Percentiles rank a stretch among this genome's conserved stretches.
phyloP scores from a whole-genome alignment of 92 coral and sea anemone genomes.

The Palythoa heliodiscus region DNA sequence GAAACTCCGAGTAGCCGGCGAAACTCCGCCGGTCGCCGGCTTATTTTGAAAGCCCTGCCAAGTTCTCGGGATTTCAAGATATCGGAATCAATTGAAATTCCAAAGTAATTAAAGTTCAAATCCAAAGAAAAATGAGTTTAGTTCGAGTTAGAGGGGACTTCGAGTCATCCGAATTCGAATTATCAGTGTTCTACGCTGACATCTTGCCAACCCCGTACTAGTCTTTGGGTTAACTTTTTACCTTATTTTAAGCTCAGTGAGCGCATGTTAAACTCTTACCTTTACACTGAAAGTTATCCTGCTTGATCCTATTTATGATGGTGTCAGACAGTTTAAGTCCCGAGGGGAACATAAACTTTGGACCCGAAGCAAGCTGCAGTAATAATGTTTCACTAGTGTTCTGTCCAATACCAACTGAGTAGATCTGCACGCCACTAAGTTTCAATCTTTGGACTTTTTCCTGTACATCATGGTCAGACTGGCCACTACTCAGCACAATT shows the following conservation, averaged over 20 bases:
- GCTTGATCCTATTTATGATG: conserved; percentile 32
- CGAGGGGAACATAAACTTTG: conserved; percentile 36
- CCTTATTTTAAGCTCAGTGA: not conserved
- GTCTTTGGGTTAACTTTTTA: not conserved
- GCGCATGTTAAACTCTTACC: not conserved
- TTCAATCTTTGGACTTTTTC: conserved; percentile 12
- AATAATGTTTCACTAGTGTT: conserved; percentile 1
- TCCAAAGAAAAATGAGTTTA: too few species aligned
- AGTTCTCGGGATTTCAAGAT: too few species aligned
- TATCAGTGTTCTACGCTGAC: too few species aligned
- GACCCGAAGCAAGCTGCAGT: conserved; percentile 34
- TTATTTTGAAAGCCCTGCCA: too few species aligned
- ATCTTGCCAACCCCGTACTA: too few species aligned
- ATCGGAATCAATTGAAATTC: too few species aligned
- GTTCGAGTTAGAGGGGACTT: too few species aligned
- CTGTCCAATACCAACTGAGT: conserved; percentile 24
- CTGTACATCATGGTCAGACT: conserved; percentile 29
- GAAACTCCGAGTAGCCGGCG: too few species aligned
- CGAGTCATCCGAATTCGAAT: too few species aligned
- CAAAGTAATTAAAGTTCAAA: too few species aligned
- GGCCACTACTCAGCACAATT: conserved; percentile 40
- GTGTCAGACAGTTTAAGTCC: conserved; percentile 4
- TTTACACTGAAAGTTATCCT: not conserved
- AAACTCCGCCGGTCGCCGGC: too few species aligned
- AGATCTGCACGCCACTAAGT: conserved; percentile 25